phyloP scores from a whole-genome alignment of 2,797 vertebrate genomes.

The Meriones psammophilus region DNA sequence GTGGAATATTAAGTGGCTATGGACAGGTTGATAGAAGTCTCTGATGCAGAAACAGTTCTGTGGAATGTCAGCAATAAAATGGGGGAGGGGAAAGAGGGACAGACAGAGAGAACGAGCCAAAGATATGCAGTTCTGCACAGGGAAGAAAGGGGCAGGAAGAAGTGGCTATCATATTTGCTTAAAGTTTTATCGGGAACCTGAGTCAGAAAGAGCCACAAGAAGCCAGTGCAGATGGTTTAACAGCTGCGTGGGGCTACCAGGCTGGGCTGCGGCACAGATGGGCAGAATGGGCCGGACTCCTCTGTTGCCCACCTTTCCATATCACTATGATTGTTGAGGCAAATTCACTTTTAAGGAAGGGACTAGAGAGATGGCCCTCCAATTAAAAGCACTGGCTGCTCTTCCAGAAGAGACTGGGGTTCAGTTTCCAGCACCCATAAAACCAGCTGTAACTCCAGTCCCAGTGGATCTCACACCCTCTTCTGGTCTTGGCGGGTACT shows the following conservation, averaged over 20 bases:
- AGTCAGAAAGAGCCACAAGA: background rate
- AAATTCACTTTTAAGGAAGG: background rate
- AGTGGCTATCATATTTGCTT: background rate
- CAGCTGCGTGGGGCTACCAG: accelerated
- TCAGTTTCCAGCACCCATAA: background rate
- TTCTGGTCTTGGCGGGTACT: background rate
- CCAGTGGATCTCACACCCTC: background rate
- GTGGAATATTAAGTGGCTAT: background rate
- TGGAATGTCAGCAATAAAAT: background rate
- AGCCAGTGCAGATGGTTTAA: background rate
- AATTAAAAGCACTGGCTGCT: background rate
- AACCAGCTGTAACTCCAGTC: background rate
- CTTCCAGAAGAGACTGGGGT: background rate
- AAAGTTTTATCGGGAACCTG: too few relatives aligned
- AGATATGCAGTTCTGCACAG: too few relatives aligned
- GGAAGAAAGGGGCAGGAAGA: background rate
- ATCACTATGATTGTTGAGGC: background rate
- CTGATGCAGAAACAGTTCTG: background rate
- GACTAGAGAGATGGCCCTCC: background rate
- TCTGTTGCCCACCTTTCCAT: background rate
- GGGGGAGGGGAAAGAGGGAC: background rate
- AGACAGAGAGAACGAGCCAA: background rate
- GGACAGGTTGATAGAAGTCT: background rate
- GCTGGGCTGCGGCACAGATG: background rate
- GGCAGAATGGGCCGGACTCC: accelerated